Percentiles rank a stretch among this genome's conserved stretches.
Conservation (phyloP, 1,140 invertebrate species). For the Drosophila equinoxialis region DNA sequence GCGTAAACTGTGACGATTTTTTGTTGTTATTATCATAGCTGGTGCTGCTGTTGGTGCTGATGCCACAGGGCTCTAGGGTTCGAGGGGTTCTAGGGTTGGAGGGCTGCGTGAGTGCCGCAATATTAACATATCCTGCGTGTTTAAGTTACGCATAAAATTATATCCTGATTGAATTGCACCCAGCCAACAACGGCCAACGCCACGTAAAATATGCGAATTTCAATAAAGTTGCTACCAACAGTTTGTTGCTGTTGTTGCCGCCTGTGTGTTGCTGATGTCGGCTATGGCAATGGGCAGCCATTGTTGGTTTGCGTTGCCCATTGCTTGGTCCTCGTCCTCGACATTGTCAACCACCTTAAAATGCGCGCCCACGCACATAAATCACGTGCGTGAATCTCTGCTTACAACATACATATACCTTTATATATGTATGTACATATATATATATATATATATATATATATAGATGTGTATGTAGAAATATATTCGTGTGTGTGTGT, state of each 20-base stretch:
- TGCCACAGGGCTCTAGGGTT: not conserved
- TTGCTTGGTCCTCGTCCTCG: constrained; percentile 25
- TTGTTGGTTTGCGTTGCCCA: constrained; percentile 11
- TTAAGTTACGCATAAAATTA: constrained; percentile 81
- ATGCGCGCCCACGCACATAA: constrained; percentile 78
- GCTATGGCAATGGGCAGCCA: constrained; percentile 20
- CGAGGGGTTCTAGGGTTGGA: not conserved
- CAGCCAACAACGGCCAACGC: constrained; percentile 13
- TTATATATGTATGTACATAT: too few species aligned
- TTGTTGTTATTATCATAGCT: constrained; percentile 23
- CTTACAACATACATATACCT: not conserved
- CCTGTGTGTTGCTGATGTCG: constrained; percentile 16
- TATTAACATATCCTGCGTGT: constrained; percentile 80
- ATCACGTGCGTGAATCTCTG: constrained; percentile 72
- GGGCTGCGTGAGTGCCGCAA: constrained; percentile 38
- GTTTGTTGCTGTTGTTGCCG: constrained; percentile 27
- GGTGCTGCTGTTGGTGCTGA: constrained; percentile 21
- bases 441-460: not conserved
- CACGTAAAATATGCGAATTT: constrained; percentile 79
- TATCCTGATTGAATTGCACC: constrained; percentile 75
- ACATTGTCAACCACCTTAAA: constrained; percentile 60
- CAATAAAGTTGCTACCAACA: constrained; percentile 71
- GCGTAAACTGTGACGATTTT: constrained; percentile 61
- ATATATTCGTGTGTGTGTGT: not conserved
- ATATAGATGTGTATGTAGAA: too few species aligned